Evolutionary conservation across 2,113 vertebrate species (phyloP).

Genomic region (Malurus melanocephalus): DNA sequence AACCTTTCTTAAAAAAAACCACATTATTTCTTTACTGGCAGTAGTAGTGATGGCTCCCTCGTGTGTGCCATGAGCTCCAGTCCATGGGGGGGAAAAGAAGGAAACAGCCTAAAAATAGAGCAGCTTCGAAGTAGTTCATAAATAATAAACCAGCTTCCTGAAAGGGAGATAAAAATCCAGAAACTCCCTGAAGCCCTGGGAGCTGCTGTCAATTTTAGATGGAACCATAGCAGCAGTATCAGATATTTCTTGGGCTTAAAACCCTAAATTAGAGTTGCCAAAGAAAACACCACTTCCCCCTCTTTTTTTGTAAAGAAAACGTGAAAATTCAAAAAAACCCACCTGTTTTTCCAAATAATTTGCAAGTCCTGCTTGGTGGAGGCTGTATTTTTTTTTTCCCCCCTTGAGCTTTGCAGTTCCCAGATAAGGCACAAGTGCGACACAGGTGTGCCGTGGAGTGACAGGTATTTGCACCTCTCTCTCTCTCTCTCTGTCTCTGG

Average conservation of each 20-base stretch:
- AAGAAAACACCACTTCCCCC: background rate
- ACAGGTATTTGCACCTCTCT: background rate
- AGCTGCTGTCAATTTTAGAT: background rate
- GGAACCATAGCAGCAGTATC: background rate
- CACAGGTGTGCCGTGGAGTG: background rate
- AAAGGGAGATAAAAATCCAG: slow-evolving; percentile 7
- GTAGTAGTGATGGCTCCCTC: background rate
- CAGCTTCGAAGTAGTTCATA: slow-evolving; percentile 20
- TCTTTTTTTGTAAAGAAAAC: background rate
- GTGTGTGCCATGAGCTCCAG: background rate
- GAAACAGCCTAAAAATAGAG: slow-evolving; percentile 46
- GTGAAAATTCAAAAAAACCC: rapidly evolving
- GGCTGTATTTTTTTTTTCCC: background rate
- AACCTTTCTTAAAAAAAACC: background rate
- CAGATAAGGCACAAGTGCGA: background rate
- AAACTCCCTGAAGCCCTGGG: background rate
- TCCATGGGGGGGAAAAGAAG: background rate
- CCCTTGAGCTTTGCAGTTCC: background rate
- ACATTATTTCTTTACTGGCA: background rate
- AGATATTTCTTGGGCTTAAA: background rate
- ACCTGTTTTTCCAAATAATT: background rate
- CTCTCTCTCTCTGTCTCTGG: background rate
- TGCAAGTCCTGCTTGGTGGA: background rate
- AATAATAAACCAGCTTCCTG: slow-evolving; percentile 34
- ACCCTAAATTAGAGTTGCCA: background rate